Evolutionary conservation across 2,113 vertebrate genomes (phyloP).

Genomic region (Strix uralensis): DNA sequence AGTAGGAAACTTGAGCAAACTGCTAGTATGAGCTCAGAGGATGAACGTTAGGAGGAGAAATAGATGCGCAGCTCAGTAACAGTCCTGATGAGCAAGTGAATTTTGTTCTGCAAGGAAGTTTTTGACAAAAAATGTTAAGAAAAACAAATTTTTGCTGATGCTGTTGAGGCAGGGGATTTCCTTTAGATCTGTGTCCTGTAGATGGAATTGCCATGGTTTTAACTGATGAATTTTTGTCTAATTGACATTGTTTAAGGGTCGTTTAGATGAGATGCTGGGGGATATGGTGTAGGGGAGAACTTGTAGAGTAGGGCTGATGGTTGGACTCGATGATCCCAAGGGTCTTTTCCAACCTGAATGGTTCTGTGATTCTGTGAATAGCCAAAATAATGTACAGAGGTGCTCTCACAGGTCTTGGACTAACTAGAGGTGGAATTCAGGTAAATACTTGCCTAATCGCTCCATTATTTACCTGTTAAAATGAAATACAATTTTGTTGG

Average conservation of each 20-base stretch:
- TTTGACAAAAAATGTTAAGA: background rate
- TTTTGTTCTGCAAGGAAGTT: background rate
- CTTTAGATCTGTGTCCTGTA: background rate
- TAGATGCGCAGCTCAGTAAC: too few species aligned
- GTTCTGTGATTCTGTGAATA: too few species aligned
- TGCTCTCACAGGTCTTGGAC: background rate
- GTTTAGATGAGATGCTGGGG: too few species aligned
- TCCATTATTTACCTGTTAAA: background rate
- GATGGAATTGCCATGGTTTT: background rate
- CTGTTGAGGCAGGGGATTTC: background rate
- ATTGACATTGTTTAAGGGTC: too few species aligned
- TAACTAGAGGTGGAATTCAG: background rate
- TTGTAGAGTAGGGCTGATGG: too few species aligned
- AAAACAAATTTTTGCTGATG: too few species aligned
- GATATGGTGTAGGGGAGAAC: too few species aligned
- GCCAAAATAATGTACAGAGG: background rate
- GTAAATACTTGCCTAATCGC: background rate
- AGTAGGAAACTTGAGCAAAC: background rate
- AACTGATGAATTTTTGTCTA: background rate
- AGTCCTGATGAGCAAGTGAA: fast-evolving
- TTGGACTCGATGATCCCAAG: too few species aligned
- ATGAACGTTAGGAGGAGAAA: background rate
- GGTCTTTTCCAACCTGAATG: too few species aligned
- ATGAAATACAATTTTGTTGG: background rate
- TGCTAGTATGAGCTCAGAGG: fast-evolving